Evolutionary conservation across 2,888 invertebrate genomes (phyloP), one percentile per base, ranked within the genome.

Genomic region (Volucella inanis): DNA sequence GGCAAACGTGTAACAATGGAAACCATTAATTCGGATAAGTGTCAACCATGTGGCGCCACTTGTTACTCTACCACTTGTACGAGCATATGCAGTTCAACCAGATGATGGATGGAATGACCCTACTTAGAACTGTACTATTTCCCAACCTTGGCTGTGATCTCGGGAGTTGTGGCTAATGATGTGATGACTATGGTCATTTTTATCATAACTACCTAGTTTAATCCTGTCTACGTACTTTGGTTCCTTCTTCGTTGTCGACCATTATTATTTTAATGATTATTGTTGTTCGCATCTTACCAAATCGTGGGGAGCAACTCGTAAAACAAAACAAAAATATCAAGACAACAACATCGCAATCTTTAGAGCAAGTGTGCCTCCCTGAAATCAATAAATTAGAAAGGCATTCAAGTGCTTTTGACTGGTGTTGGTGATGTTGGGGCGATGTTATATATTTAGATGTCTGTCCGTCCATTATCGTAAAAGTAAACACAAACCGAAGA

Each of bases 21-120:
- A 59, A 74, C 78, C 62, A 78, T 83, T 83, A 83, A 83, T 83
- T 78, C 78, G 72, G 83, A 83, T 83, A 64, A 83, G 68, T 71
- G 83, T 83, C 83, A 83, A 74, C 67, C 78, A 64, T 68, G 72
- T 78, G 83, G 83, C 83, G 83, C 83, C 83, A 78, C 71, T 83
- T 77, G 82, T 67, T 78, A 47, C 64, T 49, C 67, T 80, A 49
- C 65, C 43, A 43, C 43, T 45, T 31, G 12, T n/a, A 59, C 41
- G 6, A n/a, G 15, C 6, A 31, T 31, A 31, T 31, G 31, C 31
- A 31, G 31, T 31, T 31, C 12, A 4, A 39, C 54, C 12, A 57
- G 49, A 75, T 75, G 75, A 75, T 75, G 57, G 65, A 75, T 75
- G 49, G 75, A 75, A 31, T 65, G 65, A 65, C 75, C 57, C 49